A percentile compares a stretch with the other conserved stretches of the same genome.
These are phyloP conservation scores for Alexandromys fortis DNA, from an alignment of 2,113 vertebrate species.

Conservation along the genomic window DNA sequence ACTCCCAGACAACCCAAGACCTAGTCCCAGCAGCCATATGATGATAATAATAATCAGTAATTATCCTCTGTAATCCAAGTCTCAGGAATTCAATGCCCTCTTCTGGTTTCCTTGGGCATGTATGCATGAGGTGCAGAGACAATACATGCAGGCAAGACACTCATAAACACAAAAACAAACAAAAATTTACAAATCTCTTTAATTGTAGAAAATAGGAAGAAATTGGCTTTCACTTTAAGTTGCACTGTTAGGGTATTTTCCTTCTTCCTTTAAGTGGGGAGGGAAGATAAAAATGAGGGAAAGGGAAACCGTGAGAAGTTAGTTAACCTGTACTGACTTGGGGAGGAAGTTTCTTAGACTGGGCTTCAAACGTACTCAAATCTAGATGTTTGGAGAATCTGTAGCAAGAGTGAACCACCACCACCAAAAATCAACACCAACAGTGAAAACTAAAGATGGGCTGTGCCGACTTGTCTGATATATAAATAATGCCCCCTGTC, in stretches of 20 bases:
- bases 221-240: constrained; percentile 2
- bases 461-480: background rate
- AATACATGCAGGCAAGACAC: background rate
- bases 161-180: background rate
- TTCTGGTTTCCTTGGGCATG: background rate
- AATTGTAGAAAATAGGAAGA: constrained; percentile 45
- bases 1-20: background rate
- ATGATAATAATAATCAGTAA: background rate
- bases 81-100: background rate
- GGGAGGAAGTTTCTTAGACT: background rate
- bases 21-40: background rate
- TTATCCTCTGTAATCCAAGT: background rate
- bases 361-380: background rate
- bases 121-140: background rate
- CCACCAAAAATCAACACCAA: background rate
- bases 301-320: background rate
- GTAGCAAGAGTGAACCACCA: background rate
- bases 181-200: background rate
- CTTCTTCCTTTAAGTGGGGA: background rate
- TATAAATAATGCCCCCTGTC: background rate
- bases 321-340: background rate
- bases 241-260: background rate
- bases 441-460: background rate
- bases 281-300: background rate
- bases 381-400: background rate